Evolutionary conservation across 2,888 invertebrate species (phyloP), one percentile per base, ranked within the genome.

Genomic region (Diabrotica balteata): DNA sequence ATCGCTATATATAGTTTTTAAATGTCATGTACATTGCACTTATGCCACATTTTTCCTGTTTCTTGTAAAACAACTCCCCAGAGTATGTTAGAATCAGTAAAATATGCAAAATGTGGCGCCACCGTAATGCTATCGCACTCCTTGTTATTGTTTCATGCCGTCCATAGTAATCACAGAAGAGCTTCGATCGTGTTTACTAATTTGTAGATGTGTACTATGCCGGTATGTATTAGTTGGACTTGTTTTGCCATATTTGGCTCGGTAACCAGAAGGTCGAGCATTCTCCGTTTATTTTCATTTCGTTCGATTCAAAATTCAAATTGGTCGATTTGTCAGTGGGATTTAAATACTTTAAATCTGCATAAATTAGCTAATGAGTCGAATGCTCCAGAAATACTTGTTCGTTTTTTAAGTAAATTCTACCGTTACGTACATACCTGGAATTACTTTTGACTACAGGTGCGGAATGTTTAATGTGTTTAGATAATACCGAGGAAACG

Each of bases 161-260:
- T 65, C 67, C 72, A 70, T 73, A 73, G 67, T 73, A 72, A 74
- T 73, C 69, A 69, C 66, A 63, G 68, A 68, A 67, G 72, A 74
- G 73, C 65, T 51, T 70, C 67, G 69, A 71, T 65, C 72, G 58
- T 74, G 73, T 73, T 68, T 72, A 72, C 72, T 72, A 75, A 75
- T 75, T 75, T 74, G 74, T 75, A 71, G 66, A 72, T 72, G 67
- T 70, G 63, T 71, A 71, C 67, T 65, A 66, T 69, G 63, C 67
- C 50, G 60, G 65, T 67, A 63, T 65, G 69, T 63, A 68, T 68
- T 66, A 62, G 63, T 69, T 42, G 59, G 69, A 73, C 70, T 70
- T 60, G 73, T 72, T 67, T 70, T 62, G 47, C 73, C 73, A 59
- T 73, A 73, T 73, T 73, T 73, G 71, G 73, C 42, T 61, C 54